Percentiles rank a stretch among this genome's conserved stretches.
These are phyloP conservation scores for Sphecodes monilicornis DNA, from an alignment of 2,888 invertebrate genomes.

Conservation along the genomic window DNA sequence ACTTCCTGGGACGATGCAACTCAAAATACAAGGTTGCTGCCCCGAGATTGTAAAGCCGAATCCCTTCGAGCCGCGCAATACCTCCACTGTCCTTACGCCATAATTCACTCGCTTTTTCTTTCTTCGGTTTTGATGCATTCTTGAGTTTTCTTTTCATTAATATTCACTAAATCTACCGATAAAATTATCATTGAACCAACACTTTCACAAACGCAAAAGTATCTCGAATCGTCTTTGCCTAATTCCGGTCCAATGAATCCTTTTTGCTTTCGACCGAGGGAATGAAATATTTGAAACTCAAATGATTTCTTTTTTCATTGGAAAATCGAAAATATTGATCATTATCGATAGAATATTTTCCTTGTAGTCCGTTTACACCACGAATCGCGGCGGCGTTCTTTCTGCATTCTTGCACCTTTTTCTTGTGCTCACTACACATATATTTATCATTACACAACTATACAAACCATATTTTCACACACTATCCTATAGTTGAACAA, in stretches of 20 bases:
- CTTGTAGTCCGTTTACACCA: slow-evolving; percentile 32
- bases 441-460: slow-evolving; percentile 27
- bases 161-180: slow-evolving; percentile 26
- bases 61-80: slow-evolving; percentile 94
- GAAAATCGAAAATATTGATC: slow-evolving; percentile 4
- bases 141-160: slow-evolving; percentile 59
- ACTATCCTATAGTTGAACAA: background rate
- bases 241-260: slow-evolving; percentile 9
- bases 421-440: slow-evolving; percentile 27
- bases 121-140: slow-evolving; percentile 88
- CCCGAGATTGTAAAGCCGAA: slow-evolving; percentile 99
- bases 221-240: slow-evolving; percentile 30
- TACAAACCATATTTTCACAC: background rate
- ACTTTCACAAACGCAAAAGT: slow-evolving; percentile 28
- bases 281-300: background rate
- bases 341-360: slow-evolving; percentile 31
- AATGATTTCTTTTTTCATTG: background rate
- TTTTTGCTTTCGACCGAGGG: background rate
- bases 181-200: slow-evolving; percentile 31
- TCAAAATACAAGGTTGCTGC: slow-evolving; percentile 97
- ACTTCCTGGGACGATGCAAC: slow-evolving; percentile 95
- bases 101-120: slow-evolving; percentile 90
- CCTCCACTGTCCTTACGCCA: slow-evolving; percentile 93
- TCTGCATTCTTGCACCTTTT: slow-evolving; percentile 30
- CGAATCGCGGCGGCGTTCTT: slow-evolving; percentile 51